Evolutionary conservation across 2,888 invertebrate genomes (phyloP), one percentile per base, ranked within the genome.

Genomic region (Eueremaeus valkanovi): DNA sequence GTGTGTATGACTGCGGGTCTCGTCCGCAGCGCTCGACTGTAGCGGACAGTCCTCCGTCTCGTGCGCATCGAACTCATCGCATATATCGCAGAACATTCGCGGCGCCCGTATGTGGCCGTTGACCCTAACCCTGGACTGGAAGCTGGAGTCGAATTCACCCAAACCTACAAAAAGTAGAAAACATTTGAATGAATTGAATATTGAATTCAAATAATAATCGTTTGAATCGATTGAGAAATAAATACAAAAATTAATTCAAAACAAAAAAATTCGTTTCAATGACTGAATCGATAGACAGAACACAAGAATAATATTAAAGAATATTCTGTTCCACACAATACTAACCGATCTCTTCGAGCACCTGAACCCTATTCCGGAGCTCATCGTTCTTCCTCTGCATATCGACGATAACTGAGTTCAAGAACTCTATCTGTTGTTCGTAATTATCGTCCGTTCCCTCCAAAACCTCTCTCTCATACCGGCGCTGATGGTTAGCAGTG

Each of bases 1-100:
- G 74, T 83, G 81, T 40, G 83, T 82, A 31, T 78, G 77, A 11
- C 75, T 75, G 33, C 63, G 33, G n/a, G 75, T 73, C 21, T 77
- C 74, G 21, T 79, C 78, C 11, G 82, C 83, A 66, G 88, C 88
- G 49, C 85, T 70, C 36, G 89, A 89, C 85, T 96, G 96, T 68
- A 88, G 86, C 42, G 96, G 95, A 83, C 97, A 98, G 83, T 98
- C 97, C 84, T 97, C 97, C 0, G 97, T 98, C 84, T 98, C 96
- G 83, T 98, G 98, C 75, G 90, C 86, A 85, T 98, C 97, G 85
- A 97, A 98, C 83, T 89, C 88, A 85, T 97, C 97, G 84, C 97
- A 98, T 81, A 96, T 97, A 87, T 98, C 97, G 87, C 97, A 98
- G 87, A 93, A 97, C 82, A 92, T 85, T 31, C 97, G 89, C 58